These are phyloP conservation scores for Macrobrachium nipponense DNA, from an alignment of 1,140 invertebrate species.

Conservation along the genomic window DNA sequence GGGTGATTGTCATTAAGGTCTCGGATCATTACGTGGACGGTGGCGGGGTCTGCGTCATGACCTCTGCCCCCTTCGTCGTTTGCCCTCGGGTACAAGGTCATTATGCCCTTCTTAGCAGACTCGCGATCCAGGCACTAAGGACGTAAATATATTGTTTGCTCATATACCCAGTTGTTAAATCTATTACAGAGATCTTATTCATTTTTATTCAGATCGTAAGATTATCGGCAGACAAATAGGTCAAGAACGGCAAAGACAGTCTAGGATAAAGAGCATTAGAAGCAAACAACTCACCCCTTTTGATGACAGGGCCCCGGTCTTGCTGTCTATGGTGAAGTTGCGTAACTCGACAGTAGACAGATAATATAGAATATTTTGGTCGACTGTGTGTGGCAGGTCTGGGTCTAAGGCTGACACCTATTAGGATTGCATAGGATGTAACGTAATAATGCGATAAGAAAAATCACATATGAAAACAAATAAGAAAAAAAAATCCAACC, in stretches of 20 bases:
- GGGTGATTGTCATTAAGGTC: slow-evolving; percentile 51
- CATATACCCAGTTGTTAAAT: background rate
- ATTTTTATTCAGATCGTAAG: background rate
- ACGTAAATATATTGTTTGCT: background rate
- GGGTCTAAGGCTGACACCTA: slow-evolving; percentile 48
- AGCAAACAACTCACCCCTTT: slow-evolving; percentile 32
- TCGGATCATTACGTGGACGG: slow-evolving; percentile 37
- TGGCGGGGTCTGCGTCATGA: slow-evolving; percentile 52
- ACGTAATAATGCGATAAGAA: background rate
- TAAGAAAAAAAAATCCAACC: too few relatives aligned
- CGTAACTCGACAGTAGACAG: slow-evolving; percentile 37
- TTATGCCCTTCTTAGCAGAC: slow-evolving; percentile 27
- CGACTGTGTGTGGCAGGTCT: slow-evolving; percentile 32
- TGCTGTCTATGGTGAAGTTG: slow-evolving; percentile 38
- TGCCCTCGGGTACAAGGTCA: slow-evolving; percentile 46
- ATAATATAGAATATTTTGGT: slow-evolving; percentile 54
- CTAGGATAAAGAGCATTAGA: background rate
- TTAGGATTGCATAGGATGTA: background rate
- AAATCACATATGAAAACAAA: background rate
- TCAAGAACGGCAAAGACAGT: too few relatives aligned
- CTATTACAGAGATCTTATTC: background rate
- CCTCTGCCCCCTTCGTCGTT: slow-evolving; percentile 50
- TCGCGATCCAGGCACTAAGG: slow-evolving; percentile 48
- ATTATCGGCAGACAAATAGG: background rate
- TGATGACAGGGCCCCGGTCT: slow-evolving; percentile 33